Conservation (phyloP, 2,888 invertebrate genomes). For the Meloe dianella region DNA sequence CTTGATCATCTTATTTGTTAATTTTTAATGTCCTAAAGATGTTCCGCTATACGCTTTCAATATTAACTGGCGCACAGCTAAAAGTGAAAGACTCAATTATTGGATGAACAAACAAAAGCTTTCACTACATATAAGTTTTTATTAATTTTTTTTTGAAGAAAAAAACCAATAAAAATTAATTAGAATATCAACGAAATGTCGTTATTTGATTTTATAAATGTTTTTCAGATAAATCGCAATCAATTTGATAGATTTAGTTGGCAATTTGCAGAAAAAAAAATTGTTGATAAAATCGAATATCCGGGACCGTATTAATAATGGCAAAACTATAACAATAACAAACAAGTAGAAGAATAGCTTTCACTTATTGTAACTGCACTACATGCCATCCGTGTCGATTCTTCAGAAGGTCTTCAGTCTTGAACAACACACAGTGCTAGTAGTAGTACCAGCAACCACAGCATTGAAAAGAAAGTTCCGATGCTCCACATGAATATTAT, state of each 20-base stretch:
- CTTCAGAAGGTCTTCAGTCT: conserved; percentile 34
- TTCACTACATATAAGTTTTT: conserved; percentile 39
- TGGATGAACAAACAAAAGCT: conserved; percentile 43
- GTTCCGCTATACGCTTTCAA: conserved; percentile 47
- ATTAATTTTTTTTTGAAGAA: neutral
- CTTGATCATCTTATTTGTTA: neutral
- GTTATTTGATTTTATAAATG: too few relatives aligned
- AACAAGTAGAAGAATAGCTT: conserved; percentile 41
- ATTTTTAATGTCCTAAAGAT: conserved; percentile 23
- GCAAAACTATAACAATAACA: conserved; percentile 27
- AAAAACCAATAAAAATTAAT: too few relatives aligned
- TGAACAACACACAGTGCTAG: conserved; percentile 34
- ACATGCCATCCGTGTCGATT: conserved; percentile 42
- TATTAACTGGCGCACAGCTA: conserved; percentile 49
- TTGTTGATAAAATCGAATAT: neutral
- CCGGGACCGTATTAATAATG: conserved; percentile 21
- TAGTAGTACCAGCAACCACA: conserved; percentile 38
- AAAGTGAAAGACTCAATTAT: conserved; percentile 51
- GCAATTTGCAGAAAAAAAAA: neutral
- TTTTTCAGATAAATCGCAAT: neutral
- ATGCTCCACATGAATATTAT: conserved; percentile 46
- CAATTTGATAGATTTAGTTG: neutral
- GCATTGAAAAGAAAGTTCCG: conserved; percentile 49
- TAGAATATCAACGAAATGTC: too few relatives aligned
- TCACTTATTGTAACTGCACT: conserved; percentile 48